Percentiles rank a stretch among this genome's conserved stretches.
Evolutionary conservation across 2,888 invertebrate genomes (phyloP).

Genomic region (Agrilus biguttatus): DNA sequence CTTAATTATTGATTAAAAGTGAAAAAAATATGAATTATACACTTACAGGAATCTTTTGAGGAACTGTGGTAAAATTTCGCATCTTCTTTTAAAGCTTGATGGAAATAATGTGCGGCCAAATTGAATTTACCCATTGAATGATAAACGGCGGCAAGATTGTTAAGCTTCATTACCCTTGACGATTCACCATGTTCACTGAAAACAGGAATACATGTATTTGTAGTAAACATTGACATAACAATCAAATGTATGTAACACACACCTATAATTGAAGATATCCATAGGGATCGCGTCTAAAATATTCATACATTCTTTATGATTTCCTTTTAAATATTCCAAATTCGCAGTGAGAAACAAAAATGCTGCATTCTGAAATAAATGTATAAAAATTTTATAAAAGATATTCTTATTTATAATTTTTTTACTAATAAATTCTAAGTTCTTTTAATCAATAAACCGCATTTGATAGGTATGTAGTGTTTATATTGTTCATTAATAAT

Average conservation of each 20-base stretch:
- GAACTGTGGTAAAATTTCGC: conserved; percentile 29
- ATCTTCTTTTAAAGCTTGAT: conserved; percentile 65
- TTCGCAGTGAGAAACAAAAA: conserved; percentile 46
- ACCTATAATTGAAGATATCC: conserved; percentile 34
- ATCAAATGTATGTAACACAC: conserved; percentile 14
- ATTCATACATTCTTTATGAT: conserved; percentile 46
- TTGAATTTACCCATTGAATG: conserved; percentile 68
- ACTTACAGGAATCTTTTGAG: conserved; percentile 19
- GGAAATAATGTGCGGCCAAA: conserved; percentile 65
- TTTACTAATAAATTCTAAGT: no score
- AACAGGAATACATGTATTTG: conserved; percentile 3
- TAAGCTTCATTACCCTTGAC: conserved; percentile 51
- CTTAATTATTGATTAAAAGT: background rate
- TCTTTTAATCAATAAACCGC: no score
- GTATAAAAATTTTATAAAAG: no score
- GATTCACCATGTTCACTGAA: conserved; percentile 44
- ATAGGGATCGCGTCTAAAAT: conserved; percentile 35
- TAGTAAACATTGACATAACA: conserved; percentile 1
- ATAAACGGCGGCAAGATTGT: conserved; percentile 71
- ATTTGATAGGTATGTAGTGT: no score
- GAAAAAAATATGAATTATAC: background rate
- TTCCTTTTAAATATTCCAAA: conserved; percentile 49
- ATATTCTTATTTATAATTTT: no score
- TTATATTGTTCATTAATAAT: no score
- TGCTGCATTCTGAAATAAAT: conserved; percentile 32